phyloP scores from a whole-genome alignment of 2,888 invertebrate species.

The Holacanthella duospinosa region DNA sequence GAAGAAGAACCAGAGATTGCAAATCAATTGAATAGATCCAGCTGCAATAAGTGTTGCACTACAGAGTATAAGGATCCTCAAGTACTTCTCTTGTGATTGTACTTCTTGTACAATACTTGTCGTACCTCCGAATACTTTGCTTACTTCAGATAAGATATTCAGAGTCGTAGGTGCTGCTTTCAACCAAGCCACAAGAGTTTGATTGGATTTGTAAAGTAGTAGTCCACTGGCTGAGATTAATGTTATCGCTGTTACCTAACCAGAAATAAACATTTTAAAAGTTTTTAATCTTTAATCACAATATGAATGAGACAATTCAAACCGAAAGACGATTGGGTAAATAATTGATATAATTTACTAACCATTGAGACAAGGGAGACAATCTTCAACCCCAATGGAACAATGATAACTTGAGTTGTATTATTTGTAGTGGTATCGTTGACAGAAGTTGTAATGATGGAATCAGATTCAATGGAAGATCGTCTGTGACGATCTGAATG shows the following conservation, averaged over 20 bases:
- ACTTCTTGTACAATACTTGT: slow-evolving; percentile 25
- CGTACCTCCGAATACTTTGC: slow-evolving; percentile 23
- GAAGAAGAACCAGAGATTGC: slow-evolving; percentile 29
- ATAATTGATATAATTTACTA: too few relatives aligned
- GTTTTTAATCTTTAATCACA: not conserved
- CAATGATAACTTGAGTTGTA: slow-evolving; percentile 2
- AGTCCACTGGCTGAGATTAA: slow-evolving; percentile 23
- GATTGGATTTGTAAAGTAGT: slow-evolving; percentile 22
- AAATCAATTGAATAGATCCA: slow-evolving; percentile 24
- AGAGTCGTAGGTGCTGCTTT: slow-evolving; percentile 26
- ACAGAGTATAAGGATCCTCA: slow-evolving; percentile 24
- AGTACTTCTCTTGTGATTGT: slow-evolving; percentile 25
- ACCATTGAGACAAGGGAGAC: slow-evolving; percentile 26
- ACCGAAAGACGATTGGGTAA: too few relatives aligned
- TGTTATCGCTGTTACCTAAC: slow-evolving; percentile 25
- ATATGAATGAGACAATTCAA: not conserved
- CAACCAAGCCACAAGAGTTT: slow-evolving; percentile 23
- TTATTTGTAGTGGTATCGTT: not conserved
- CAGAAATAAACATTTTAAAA: not conserved
- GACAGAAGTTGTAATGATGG: not conserved
- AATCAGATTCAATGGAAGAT: not conserved
- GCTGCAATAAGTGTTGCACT: slow-evolving; percentile 24
- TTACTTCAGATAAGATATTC: slow-evolving; percentile 21
- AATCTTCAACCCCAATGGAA: slow-evolving; percentile 26
- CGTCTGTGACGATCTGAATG: not conserved